These are phyloP conservation scores for Alsophila aescularia DNA, from an alignment of 2,888 invertebrate genomes.

Conservation along the genomic window DNA sequence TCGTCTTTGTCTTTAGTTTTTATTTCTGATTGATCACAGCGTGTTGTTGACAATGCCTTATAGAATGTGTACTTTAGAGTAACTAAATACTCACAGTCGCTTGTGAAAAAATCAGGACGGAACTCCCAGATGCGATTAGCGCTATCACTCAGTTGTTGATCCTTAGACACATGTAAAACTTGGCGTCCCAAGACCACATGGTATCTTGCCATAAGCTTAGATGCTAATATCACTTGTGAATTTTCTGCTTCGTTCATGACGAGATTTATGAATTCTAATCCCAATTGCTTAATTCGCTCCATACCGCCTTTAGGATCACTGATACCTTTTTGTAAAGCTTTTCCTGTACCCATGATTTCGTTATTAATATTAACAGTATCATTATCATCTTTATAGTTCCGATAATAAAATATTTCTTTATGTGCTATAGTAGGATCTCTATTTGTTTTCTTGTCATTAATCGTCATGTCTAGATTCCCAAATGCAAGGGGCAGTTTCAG, in stretches of 20 bases:
- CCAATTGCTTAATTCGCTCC: slow-evolving; percentile 42
- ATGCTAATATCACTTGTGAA: slow-evolving; percentile 40
- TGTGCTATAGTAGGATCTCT: too few relatives aligned
- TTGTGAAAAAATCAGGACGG: slow-evolving; percentile 44
- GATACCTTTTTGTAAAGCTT: too few relatives aligned
- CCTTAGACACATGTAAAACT: slow-evolving; percentile 38
- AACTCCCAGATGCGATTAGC: slow-evolving; percentile 40
- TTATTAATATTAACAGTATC: too few relatives aligned
- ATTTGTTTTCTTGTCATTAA: too few relatives aligned
- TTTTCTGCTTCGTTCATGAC: slow-evolving; percentile 41
- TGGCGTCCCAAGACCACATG: slow-evolving; percentile 47
- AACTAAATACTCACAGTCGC: slow-evolving; percentile 33
- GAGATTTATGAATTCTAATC: slow-evolving; percentile 40
- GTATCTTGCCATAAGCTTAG: slow-evolving; percentile 46
- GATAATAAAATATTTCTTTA: too few relatives aligned
- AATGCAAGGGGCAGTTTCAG: too few relatives aligned
- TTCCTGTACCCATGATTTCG: too few relatives aligned
- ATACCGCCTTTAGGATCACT: too few relatives aligned
- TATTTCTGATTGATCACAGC: slow-evolving; percentile 32
- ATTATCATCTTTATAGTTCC: too few relatives aligned
- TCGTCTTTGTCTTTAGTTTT: background rate
- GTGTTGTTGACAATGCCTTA: slow-evolving; percentile 37
- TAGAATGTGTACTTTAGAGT: slow-evolving; percentile 42
- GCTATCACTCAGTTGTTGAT: slow-evolving; percentile 4
- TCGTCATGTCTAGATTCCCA: too few relatives aligned